phyloP scores from a whole-genome alignment of 2,113 vertebrate genomes.

The Edolisoma coerulescens region DNA sequence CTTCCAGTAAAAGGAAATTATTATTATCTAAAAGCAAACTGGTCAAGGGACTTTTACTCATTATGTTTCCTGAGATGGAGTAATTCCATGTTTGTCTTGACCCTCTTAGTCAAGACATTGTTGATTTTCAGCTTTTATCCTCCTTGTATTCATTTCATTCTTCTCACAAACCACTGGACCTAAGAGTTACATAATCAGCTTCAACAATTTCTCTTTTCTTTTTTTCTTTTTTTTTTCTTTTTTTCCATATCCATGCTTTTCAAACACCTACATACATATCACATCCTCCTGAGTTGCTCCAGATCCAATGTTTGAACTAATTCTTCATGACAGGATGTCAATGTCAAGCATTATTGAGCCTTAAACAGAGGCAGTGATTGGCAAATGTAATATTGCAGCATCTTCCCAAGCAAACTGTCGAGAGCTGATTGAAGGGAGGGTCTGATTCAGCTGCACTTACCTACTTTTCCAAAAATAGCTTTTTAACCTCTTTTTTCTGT shows the following conservation, averaged over 20 bases:
- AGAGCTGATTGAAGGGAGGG: neutral
- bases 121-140: neutral
- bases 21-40: neutral
- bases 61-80: neutral
- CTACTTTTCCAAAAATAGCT: neutral
- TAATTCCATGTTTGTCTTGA: neutral
- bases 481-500: neutral
- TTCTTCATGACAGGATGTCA: conserved; percentile 42
- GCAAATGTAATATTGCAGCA: neutral
- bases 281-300: conserved; percentile 29
- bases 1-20: neutral
- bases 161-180: neutral
- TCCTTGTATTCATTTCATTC: neutral
- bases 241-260: neutral
- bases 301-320: conserved; percentile 31
- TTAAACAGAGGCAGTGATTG: neutral
- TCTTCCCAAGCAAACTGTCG: neutral
- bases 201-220: neutral
- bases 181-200: neutral
- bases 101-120: neutral
- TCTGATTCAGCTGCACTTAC: neutral
- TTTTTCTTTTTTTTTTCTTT: neutral
- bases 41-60: neutral
- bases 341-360: conserved; percentile 5
- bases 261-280: conserved; percentile 51